Conservation (phyloP, 2,888 invertebrate species). For the Synergus japonicus region DNA sequence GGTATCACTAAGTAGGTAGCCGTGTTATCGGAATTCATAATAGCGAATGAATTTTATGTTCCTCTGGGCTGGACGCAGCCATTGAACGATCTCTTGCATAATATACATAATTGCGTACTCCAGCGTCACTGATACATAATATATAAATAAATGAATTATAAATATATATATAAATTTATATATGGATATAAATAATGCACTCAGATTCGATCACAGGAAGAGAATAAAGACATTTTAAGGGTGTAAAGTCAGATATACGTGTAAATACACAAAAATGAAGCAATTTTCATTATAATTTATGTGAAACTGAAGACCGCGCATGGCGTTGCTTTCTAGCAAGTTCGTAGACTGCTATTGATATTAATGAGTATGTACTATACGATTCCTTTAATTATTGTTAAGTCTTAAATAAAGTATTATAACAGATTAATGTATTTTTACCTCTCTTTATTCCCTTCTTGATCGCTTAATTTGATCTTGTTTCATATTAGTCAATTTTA, state of each 20-base stretch:
- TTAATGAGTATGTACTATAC: conserved; percentile 48
- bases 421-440: neutral
- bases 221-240: conserved; percentile 34
- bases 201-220: conserved; percentile 34
- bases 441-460: neutral
- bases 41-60: conserved; percentile 72
- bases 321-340: conserved; percentile 54
- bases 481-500: too few species aligned
- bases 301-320: conserved; percentile 49
- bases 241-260: conserved; percentile 13
- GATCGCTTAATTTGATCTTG: too few species aligned
- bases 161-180: conserved; percentile 35
- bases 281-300: conserved; percentile 49
- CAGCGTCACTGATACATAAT: conserved; percentile 38
- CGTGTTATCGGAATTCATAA: conserved; percentile 57
- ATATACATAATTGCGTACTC: conserved; percentile 51
- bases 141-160: conserved; percentile 34
- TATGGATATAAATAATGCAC: conserved; percentile 2
- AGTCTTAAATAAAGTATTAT: conserved; percentile 67
- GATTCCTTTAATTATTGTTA: conserved; percentile 66
- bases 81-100: conserved; percentile 73
- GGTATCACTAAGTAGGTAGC: conserved; percentile 57
- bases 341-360: conserved; percentile 55
- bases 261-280: conserved; percentile 19
- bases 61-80: conserved; percentile 72